These are phyloP conservation scores for Rhyzopertha dominica DNA, from an alignment of 1,140 invertebrate species.

Conservation along the genomic window DNA sequence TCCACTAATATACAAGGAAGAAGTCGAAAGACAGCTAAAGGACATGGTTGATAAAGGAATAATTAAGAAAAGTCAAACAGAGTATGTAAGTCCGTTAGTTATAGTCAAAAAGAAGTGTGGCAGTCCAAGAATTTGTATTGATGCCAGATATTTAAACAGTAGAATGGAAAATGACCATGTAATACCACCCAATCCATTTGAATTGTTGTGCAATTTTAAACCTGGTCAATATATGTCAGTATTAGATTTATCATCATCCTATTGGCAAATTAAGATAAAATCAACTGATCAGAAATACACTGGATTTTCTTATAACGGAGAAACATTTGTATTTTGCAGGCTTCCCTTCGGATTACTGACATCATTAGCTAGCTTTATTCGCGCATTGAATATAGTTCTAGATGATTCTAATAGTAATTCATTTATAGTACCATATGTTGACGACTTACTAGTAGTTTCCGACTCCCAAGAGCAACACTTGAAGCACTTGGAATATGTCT, in stretches of 20 bases:
- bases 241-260: neutral
- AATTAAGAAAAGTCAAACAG: neutral
- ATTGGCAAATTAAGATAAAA: conserved; percentile 14
- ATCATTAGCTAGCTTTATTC: too few species aligned
- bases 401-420: neutral
- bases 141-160: conserved; percentile 24
- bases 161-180: conserved; percentile 24
- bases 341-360: too few species aligned
- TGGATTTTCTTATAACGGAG: neutral
- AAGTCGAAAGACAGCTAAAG: conserved; percentile 18
- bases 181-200: conserved; percentile 13
- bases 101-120: neutral
- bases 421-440: conserved; percentile 7
- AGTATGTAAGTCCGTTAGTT: neutral
- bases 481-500: conserved; percentile 3
- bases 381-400: too few species aligned
- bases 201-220: neutral
- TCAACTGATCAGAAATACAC: neutral
- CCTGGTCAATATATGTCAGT: neutral
- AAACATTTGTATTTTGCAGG: neutral
- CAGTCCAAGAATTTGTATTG: conserved; percentile 23
- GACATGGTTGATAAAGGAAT: conserved; percentile 21
- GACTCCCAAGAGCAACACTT: neutral
- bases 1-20: conserved; percentile 25
- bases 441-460: conserved; percentile 9